These are phyloP conservation scores for Odocoileus hemionus DNA, from an alignment of 2,113 vertebrate species.

Conservation along the genomic window DNA sequence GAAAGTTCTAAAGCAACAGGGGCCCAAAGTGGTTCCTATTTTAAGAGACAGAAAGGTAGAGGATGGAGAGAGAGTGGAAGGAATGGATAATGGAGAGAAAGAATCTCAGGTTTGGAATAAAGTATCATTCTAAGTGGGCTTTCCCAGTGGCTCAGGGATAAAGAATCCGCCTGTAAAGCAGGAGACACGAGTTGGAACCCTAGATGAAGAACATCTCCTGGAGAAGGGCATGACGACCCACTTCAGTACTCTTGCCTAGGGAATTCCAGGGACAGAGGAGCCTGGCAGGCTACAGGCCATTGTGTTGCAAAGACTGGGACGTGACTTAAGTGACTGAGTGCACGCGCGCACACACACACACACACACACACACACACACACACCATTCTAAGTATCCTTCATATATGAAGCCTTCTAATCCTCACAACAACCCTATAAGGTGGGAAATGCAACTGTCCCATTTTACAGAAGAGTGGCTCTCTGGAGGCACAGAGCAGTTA, in stretches of 20 bases:
- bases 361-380: not conserved
- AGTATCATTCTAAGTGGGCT: not conserved
- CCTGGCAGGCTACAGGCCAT: not conserved
- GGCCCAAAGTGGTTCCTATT: not conserved
- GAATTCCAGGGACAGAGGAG: not conserved
- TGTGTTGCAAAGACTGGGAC: not conserved
- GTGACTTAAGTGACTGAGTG: not conserved
- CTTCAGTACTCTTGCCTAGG: not conserved
- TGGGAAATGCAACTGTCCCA: not conserved
- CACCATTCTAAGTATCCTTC: not conserved
- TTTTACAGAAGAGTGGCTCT: not conserved
- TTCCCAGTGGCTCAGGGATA: not conserved
- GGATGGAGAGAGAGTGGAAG: not conserved
- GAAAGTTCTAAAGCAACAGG: not conserved
- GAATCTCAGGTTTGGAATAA: not conserved
- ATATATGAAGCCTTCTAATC: not conserved
- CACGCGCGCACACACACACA: rapidly evolving
- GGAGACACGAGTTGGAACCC: not conserved
- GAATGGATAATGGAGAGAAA: not conserved
- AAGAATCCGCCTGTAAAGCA: not conserved
- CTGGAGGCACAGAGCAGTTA: not conserved
- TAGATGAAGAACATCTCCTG: not conserved
- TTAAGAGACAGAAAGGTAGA: not conserved
- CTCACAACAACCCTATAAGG: not conserved
- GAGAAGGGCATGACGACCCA: not conserved